These are phyloP conservation scores for Pterobdella sp. DNA, from an alignment of 2,888 invertebrate species.

Conservation along the genomic window DNA sequence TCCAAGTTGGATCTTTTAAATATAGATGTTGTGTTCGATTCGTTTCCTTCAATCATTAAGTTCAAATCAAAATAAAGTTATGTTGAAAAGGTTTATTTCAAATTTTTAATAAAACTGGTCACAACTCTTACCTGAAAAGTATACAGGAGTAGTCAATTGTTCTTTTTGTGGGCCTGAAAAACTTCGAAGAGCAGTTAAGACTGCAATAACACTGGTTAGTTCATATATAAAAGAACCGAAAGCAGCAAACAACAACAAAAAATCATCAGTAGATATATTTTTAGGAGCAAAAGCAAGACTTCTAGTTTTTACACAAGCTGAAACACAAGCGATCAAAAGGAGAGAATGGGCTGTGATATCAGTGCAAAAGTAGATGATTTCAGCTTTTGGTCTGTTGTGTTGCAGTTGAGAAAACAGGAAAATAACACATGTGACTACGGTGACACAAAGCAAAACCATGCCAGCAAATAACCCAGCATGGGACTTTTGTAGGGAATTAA, in stretches of 20 bases:
- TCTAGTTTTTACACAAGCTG: constrained; percentile 38
- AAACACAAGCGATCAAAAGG: constrained; percentile 43
- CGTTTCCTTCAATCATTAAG: neutral
- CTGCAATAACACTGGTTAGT: constrained; percentile 40
- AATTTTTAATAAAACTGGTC: too few species aligned
- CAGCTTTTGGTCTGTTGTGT: neutral
- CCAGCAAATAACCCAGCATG: constrained; percentile 52
- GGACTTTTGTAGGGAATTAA: constrained; percentile 45
- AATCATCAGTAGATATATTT: constrained; percentile 54
- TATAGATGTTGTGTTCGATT: neutral
- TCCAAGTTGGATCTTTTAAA: neutral
- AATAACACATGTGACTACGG: constrained; percentile 45
- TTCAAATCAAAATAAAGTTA: neutral
- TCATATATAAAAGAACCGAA: constrained; percentile 74
- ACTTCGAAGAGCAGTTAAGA: constrained; percentile 37
- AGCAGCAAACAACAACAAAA: constrained; percentile 80
- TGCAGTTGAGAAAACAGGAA: constrained; percentile 45
- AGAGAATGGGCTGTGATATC: constrained; percentile 40
- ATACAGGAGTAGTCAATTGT: neutral
- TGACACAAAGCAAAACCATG: constrained; percentile 48
- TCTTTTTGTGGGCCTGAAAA: neutral
- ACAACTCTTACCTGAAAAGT: neutral
- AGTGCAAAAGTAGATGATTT: constrained; percentile 41
- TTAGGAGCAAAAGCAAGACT: constrained; percentile 35
- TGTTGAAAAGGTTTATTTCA: neutral